A percentile compares a stretch with the other conserved stretches of the same genome.
These are phyloP conservation scores for Sphaeramia orbicularis DNA, from an alignment of 2,797 vertebrate species.

Conservation along the genomic window DNA sequence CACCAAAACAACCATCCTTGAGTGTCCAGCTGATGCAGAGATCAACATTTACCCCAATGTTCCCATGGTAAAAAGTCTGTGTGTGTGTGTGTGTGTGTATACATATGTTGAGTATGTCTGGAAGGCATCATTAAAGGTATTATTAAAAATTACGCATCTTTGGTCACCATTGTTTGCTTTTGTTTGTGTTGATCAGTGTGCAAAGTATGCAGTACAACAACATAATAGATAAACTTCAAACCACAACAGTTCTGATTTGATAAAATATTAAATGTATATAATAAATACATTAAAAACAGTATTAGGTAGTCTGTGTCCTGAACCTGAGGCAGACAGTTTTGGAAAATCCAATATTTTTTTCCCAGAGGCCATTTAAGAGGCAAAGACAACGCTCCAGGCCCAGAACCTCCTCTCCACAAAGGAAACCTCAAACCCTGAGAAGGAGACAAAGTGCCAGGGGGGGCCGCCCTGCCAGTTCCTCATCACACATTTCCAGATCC, in stretches of 20 bases:
- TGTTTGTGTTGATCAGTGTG: too few relatives aligned
- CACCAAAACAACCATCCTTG: constrained; percentile 87
- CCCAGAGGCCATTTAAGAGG: constrained; percentile 70
- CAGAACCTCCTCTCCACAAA: constrained; percentile 46
- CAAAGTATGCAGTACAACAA: too few relatives aligned
- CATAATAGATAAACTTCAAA: too few relatives aligned
- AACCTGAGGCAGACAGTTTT: neutral
- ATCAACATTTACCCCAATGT: constrained; percentile 63
- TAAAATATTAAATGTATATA: too few relatives aligned
- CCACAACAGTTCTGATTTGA: too few relatives aligned
- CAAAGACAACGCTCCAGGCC: constrained; percentile 48
- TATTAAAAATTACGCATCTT: too few relatives aligned
- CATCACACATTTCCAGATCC: constrained; percentile 34
- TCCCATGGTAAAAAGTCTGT: constrained; percentile 57
- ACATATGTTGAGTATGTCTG: neutral
- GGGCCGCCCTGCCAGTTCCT: constrained; percentile 1
- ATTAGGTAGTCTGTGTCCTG: too few relatives aligned
- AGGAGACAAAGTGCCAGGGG: constrained; percentile 24
- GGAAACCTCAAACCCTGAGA: constrained; percentile 35
- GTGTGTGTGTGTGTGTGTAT: too few relatives aligned
- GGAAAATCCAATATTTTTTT: neutral
- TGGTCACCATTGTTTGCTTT: too few relatives aligned
- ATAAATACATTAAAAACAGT: too few relatives aligned
- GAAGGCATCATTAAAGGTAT: too few relatives aligned
- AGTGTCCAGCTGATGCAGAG: constrained; percentile 74